Conservation (phyloP, 2,113 vertebrate genomes). For the Poicephalus meyeri region DNA sequence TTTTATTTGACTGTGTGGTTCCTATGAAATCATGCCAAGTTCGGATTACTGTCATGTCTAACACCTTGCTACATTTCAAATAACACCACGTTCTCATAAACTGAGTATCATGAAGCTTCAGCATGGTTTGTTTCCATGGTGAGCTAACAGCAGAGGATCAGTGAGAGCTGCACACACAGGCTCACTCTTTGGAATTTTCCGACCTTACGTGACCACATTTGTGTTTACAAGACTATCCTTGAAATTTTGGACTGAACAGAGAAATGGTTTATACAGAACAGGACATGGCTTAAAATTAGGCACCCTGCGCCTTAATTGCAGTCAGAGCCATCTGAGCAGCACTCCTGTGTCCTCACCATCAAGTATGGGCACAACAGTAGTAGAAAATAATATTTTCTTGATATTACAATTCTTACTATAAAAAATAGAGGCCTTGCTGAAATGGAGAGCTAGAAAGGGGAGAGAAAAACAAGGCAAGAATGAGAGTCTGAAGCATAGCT, state of each 20-base stretch:
- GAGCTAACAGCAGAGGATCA: conserved; percentile 26
- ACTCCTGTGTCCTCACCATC: background rate
- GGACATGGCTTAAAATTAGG: background rate
- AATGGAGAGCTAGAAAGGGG: background rate
- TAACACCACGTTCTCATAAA: conserved; percentile 58
- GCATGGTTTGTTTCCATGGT: conserved; percentile 49
- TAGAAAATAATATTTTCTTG: background rate
- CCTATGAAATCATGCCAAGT: conserved; percentile 31
- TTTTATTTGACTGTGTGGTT: background rate
- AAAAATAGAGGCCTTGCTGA: background rate
- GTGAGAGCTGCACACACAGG: background rate
- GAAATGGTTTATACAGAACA: background rate
- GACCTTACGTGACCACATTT: background rate
- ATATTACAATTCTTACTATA: background rate
- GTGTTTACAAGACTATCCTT: conserved; percentile 2
- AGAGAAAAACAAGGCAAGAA: background rate
- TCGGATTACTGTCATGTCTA: conserved; percentile 24
- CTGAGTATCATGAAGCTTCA: background rate
- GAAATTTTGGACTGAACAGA: conserved; percentile 1
- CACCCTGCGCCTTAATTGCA: background rate
- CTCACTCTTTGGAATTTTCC: background rate
- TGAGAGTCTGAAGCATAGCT: background rate
- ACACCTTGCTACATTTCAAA: conserved; percentile 55
- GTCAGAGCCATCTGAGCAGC: background rate
- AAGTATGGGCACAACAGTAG: background rate